Evolutionary conservation across 1,140 invertebrate genomes (phyloP), one percentile per base, ranked within the genome.

Genomic region (Trypoxylus dichotomus): DNA sequence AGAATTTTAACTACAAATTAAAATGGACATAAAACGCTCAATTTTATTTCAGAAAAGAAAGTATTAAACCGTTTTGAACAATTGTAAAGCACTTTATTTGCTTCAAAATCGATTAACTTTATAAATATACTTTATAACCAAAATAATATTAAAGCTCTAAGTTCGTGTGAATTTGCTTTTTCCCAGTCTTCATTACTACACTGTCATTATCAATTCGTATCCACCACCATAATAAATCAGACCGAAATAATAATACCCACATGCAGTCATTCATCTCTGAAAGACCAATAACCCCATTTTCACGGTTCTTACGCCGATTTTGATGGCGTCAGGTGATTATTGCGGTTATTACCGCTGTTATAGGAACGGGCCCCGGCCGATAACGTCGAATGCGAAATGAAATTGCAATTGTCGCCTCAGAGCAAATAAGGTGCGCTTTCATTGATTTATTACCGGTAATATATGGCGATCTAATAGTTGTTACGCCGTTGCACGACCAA

Each of bases 351-450:
- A 68, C 60, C 27, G 60, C 27, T 29, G 27, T 27, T 68, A 27
- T 25, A 29, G 3, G 24, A 21, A 68, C 19, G 11, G 11, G 19
- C 27, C 19, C 21, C 60, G 27, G 24, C 27, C 60, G 60, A 68
- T 68, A 68, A 54, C 60, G 60, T 68, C 21, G 60, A 68, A 68
- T 27, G 60, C 60, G 27, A 68, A 68, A 68, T 68, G 60, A 68
- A 68, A 68, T 68, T 68, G 60, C 60, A 68, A 68, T 68, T 68
- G 60, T 68, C 60, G 60, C 60, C 60, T 68, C 60, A 13, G 60
- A 68, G 60, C 60, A 68, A 68, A 68, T 29, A 68, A 68, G 60
- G 60, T 68, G 60, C 60, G 60, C 60, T 68, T 68, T 68, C 60
- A 29, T 68, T 68, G 60, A 68, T 68, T 68, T 68, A 68, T 68